A percentile compares a stretch with the other conserved stretches of the same genome.
Evolutionary conservation across 2,888 invertebrate genomes (phyloP).

Genomic region (Sphaerophoria rueppellii): DNA sequence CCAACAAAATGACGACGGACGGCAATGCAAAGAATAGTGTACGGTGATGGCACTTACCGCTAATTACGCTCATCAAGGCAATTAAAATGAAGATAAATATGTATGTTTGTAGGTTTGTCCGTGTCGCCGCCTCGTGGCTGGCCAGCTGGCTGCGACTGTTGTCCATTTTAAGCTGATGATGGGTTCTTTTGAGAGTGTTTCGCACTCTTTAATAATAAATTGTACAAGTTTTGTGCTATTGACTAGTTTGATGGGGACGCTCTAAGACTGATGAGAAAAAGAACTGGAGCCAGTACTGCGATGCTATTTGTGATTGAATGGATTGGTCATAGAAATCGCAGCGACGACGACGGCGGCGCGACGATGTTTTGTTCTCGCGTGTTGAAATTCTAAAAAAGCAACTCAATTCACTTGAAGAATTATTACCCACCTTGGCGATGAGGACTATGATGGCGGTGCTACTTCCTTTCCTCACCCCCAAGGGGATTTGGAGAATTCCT

Average conservation of each 20-base stretch:
- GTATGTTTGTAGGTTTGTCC: slow-evolving; percentile 57
- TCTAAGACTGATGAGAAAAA: neutral
- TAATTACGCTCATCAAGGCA: slow-evolving; percentile 73
- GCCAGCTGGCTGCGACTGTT: neutral
- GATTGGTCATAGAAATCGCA: slow-evolving; percentile 25
- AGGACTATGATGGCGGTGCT: neutral
- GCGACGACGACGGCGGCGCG: slow-evolving; percentile 19
- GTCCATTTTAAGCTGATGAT: slow-evolving; percentile 16
- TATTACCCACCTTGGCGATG: slow-evolving; percentile 21
- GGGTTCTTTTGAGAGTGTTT: slow-evolving; percentile 48
- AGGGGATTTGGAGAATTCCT: slow-evolving; percentile 52
- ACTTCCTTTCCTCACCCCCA: neutral
- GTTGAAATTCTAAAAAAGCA: slow-evolving; percentile 42
- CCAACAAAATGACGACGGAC: neutral
- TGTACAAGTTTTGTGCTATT: slow-evolving; percentile 44
- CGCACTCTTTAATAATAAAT: slow-evolving; percentile 70
- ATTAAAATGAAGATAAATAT: slow-evolving; percentile 71
- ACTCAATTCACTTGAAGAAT: slow-evolving; percentile 52
- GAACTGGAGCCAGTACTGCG: slow-evolving; percentile 29
- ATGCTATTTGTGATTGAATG: slow-evolving; percentile 19
- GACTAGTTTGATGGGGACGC: slow-evolving; percentile 13
- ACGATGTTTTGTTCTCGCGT: slow-evolving; percentile 47
- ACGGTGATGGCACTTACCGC: slow-evolving; percentile 66
- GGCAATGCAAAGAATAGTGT: slow-evolving; percentile 52
- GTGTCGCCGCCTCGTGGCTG: neutral